Conservation (phyloP, 2,888 invertebrate species). For the Drosophila meridionalis region DNA sequence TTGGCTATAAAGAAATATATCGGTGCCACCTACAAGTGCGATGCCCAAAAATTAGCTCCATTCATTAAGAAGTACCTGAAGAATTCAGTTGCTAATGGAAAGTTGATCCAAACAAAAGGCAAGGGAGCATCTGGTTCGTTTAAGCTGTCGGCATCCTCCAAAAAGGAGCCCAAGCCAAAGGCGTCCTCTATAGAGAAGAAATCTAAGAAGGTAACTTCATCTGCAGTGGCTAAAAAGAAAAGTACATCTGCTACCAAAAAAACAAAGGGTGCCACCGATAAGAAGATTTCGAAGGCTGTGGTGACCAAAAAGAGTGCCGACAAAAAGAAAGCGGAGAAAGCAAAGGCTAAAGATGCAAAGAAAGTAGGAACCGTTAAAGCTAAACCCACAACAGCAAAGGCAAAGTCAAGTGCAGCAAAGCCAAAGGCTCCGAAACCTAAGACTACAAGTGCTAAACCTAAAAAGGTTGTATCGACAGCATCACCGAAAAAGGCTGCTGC, state of each 20-base stretch:
- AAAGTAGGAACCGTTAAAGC: conserved; percentile 49
- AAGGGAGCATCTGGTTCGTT: conserved; percentile 65
- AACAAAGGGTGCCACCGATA: conserved; percentile 28
- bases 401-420: conserved; percentile 32
- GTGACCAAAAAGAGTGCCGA: conserved; percentile 46
- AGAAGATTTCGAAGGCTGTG: conserved; percentile 40
- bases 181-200: conserved; percentile 40
- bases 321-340: conserved; percentile 45
- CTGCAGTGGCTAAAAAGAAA: conserved; percentile 18
- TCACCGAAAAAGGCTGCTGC: conserved; percentile 39
- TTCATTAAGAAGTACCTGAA: conserved; percentile 88
- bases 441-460: conserved; percentile 33
- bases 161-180: conserved; percentile 49
- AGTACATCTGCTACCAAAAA: conserved; percentile 29
- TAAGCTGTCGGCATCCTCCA: conserved; percentile 54
- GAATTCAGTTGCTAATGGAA: conserved; percentile 86
- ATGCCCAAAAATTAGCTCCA: conserved; percentile 75
- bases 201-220: conserved; percentile 26
- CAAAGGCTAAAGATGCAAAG: conserved; percentile 50
- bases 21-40: conserved; percentile 56
- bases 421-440: conserved; percentile 43
- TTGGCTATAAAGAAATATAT: conserved; percentile 61
- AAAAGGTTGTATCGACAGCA: conserved; percentile 35
- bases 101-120: conserved; percentile 80
- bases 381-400: conserved; percentile 40